Evolutionary conservation across 2,888 invertebrate genomes (phyloP).

Genomic region (Idaea aversata): DNA sequence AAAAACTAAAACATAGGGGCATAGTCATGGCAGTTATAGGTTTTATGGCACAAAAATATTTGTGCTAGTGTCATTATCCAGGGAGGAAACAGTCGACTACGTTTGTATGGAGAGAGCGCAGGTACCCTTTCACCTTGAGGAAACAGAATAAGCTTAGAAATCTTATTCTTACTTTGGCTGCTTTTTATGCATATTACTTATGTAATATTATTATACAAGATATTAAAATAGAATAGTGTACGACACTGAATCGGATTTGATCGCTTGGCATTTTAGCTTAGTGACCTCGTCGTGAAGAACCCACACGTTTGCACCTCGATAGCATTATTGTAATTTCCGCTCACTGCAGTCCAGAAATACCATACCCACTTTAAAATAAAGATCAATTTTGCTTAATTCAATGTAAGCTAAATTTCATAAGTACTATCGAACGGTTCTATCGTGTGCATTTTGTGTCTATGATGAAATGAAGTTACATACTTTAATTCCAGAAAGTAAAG

Average conservation of each 20-base stretch:
- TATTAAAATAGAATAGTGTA: conserved; percentile 21
- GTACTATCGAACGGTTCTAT: conserved; percentile 35
- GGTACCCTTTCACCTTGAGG: too few species aligned
- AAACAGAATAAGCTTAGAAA: background rate
- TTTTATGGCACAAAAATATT: too few species aligned
- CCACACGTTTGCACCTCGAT: conserved; percentile 54
- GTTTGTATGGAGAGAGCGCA: too few species aligned
- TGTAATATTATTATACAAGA: background rate
- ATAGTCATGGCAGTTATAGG: too few species aligned
- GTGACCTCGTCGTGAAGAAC: conserved; percentile 65
- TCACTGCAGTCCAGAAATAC: conserved; percentile 29
- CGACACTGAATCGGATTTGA: conserved; percentile 62
- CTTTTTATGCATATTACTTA: background rate
- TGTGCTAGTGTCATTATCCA: too few species aligned
- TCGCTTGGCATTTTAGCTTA: conserved; percentile 64
- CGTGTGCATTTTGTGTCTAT: conserved; percentile 58
- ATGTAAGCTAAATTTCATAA: conserved; percentile 41
- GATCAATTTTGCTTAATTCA: conserved; percentile 26
- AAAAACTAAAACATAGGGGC: too few species aligned
- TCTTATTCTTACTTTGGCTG: background rate
- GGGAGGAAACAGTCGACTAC: too few species aligned
- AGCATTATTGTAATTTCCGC: conserved; percentile 29
- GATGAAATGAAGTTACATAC: conserved; percentile 44
- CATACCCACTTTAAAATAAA: conserved; percentile 29
- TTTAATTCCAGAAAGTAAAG: conserved; percentile 18